Evolutionary conservation across 1,140 invertebrate species (phyloP).

Genomic region (Hyphantria cunea): DNA sequence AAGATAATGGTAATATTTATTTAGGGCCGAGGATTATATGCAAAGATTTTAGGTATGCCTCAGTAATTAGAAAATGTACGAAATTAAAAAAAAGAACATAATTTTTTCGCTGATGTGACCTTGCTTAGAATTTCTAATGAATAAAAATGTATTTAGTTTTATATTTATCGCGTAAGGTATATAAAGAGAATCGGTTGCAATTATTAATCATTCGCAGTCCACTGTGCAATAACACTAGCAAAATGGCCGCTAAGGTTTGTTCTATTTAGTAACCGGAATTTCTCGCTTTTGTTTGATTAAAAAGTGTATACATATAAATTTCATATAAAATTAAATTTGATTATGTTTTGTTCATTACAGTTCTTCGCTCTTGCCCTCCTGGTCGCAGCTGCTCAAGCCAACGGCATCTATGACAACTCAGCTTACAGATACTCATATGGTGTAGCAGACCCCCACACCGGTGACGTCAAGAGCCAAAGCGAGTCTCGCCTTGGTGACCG

Average conservation of each 20-base stretch:
- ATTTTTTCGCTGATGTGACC: too few relatives aligned
- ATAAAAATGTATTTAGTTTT: too few relatives aligned
- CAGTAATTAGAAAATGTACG: too few relatives aligned
- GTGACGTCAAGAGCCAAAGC: slow-evolving; percentile 77
- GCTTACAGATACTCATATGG: slow-evolving; percentile 59
- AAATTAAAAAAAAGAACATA: too few relatives aligned
- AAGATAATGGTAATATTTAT: too few relatives aligned
- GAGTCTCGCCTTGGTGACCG: neutral
- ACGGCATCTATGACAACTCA: neutral
- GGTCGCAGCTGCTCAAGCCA: neutral
- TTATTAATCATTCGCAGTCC: slow-evolving; percentile 72
- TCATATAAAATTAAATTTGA: too few relatives aligned
- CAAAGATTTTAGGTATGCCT: too few relatives aligned
- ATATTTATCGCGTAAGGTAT: too few relatives aligned
- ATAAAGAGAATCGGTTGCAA: slow-evolving; percentile 59
- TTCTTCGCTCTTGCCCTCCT: neutral
- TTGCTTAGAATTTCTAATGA: too few relatives aligned
- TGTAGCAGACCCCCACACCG: slow-evolving; percentile 77
- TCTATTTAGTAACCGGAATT: slow-evolving; percentile 5
- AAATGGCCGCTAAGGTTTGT: slow-evolving; percentile 76
- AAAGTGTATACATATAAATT: too few relatives aligned
- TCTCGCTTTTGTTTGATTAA: too few relatives aligned
- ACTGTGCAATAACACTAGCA: slow-evolving; percentile 68
- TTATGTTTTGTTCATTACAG: neutral
- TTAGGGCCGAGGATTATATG: too few relatives aligned